Conservation (phyloP, 2,797 vertebrate species). For the Avahi laniger region DNA sequence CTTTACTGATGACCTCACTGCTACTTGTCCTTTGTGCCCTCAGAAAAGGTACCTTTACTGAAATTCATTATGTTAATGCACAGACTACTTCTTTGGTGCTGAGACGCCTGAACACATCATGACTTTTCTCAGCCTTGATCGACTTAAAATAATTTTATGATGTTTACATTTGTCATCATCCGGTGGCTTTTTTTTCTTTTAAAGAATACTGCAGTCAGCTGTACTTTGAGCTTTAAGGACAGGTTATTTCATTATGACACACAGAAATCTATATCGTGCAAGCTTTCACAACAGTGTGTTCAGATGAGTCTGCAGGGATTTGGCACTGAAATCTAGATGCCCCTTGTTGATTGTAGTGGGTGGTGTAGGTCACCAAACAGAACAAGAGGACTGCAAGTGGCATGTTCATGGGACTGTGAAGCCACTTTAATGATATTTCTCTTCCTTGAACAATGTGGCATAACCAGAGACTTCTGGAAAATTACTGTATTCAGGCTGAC, state of each 20-base stretch:
- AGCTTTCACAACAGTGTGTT: background rate
- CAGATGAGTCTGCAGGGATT: background rate
- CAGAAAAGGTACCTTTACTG: background rate
- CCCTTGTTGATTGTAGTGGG: background rate
- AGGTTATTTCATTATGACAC: background rate
- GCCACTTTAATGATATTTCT: background rate
- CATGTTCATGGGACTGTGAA: background rate
- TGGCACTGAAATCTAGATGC: background rate
- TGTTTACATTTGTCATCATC: background rate
- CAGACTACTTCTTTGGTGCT: background rate
- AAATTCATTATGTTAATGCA: conserved; percentile 54
- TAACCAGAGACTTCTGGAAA: conserved; percentile 24
- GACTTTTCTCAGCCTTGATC: conserved; percentile 12
- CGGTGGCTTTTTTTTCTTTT: background rate
- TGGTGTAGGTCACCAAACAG: background rate
- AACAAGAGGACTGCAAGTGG: background rate
- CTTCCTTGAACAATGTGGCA: background rate
- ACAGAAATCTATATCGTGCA: background rate
- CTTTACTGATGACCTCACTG: conserved; percentile 48
- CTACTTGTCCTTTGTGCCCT: background rate
- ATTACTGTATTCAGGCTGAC: background rate
- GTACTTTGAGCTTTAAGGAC: background rate
- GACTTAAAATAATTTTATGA: conserved; percentile 48
- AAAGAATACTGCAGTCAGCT: background rate
- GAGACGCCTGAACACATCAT: background rate